Evolutionary conservation across 2,888 invertebrate species (phyloP).

Genomic region (Aporophyla lueneburgensis): DNA sequence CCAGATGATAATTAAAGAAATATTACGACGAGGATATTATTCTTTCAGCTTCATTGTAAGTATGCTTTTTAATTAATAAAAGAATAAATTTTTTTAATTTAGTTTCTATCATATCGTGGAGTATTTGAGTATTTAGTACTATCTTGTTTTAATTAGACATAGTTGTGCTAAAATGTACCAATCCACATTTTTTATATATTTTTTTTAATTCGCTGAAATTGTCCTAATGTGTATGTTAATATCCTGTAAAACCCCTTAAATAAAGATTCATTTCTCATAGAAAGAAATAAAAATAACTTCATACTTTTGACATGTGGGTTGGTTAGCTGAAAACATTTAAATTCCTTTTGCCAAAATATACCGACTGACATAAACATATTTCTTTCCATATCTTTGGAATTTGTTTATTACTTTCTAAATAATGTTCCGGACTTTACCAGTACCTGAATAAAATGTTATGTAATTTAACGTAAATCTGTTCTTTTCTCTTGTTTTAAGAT

Average conservation of each 20-base stretch:
- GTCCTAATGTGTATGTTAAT: not conserved
- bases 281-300: too few species aligned
- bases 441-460: not conserved
- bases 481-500: not conserved
- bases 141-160: not conserved
- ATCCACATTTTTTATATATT: not conserved
- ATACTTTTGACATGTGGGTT: too few species aligned
- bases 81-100: not conserved
- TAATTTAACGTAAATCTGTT: not conserved
- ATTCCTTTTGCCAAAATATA: not conserved
- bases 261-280: too few species aligned
- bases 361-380: not conserved
- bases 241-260: not conserved
- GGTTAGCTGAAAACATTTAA: too few species aligned
- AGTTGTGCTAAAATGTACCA: not conserved
- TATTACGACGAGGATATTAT: not conserved
- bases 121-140: too few species aligned
- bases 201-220: not conserved
- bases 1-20: slow-evolving; percentile 35
- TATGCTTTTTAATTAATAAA: not conserved
- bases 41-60: not conserved
- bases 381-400: not conserved
- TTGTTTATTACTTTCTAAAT: not conserved
- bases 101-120: not conserved
- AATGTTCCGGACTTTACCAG: not conserved